These are phyloP conservation scores for Malthinus seriepunctatus DNA, from an alignment of 2,888 invertebrate species.

Conservation along the genomic window DNA sequence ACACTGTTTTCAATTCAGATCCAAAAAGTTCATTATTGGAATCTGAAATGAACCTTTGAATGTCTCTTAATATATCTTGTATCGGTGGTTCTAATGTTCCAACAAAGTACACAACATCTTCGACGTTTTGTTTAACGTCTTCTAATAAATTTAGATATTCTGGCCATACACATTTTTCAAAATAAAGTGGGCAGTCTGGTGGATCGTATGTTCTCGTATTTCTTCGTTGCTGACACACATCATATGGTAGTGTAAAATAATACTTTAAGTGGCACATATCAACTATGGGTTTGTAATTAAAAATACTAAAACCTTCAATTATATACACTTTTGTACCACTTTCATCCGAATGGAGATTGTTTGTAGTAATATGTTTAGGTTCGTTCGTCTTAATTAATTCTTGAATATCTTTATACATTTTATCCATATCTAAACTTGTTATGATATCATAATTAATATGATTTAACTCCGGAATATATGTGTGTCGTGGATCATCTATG, in stretches of 20 bases:
- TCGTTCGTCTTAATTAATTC: constrained; percentile 45
- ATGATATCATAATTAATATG: constrained; percentile 79
- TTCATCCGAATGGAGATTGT: neutral
- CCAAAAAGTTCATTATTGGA: too few species aligned
- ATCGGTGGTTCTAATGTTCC: constrained; percentile 36
- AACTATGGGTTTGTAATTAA: constrained; percentile 69
- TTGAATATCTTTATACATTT: constrained; percentile 66
- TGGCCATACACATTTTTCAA: constrained; percentile 92
- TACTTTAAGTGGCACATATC: constrained; percentile 73
- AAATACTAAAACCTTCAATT: constrained; percentile 76
- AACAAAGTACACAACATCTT: constrained; percentile 43
- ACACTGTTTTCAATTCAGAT: too few species aligned
- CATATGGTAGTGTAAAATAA: constrained; percentile 71
- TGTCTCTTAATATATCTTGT: constrained; percentile 40
- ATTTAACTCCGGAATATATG: constrained; percentile 64
- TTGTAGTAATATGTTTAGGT: constrained; percentile 8
- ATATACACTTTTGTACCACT: constrained; percentile 62
- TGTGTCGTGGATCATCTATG: constrained; percentile 67
- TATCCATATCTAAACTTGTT: constrained; percentile 72
- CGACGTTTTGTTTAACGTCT: constrained; percentile 50
- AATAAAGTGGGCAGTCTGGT: constrained; percentile 86
- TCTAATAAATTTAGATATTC: constrained; percentile 66
- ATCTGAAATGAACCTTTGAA: constrained; percentile 14
- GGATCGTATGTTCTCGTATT: constrained; percentile 74
- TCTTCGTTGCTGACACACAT: constrained; percentile 69